A percentile compares a stretch with the other conserved stretches of the same genome.
These are phyloP conservation scores for Zaprionus bogoriensis DNA, from an alignment of 2,888 invertebrate species.

Conservation along the genomic window DNA sequence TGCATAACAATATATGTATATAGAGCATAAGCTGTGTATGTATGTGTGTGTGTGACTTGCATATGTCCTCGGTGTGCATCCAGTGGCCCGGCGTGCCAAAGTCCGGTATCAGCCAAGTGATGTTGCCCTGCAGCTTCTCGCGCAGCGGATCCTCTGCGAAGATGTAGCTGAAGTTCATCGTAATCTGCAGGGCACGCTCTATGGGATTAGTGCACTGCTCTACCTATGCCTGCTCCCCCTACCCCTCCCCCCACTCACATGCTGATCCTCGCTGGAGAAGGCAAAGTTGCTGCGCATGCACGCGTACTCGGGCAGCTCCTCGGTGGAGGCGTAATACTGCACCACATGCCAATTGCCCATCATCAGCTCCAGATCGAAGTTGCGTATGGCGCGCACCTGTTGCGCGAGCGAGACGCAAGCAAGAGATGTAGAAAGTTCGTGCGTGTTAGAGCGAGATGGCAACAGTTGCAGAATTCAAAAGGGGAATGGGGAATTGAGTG, in stretches of 20 bases:
- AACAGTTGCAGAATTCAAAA: constrained; percentile 14
- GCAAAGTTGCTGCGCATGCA: constrained; percentile 89
- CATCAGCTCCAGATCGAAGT: constrained; percentile 91
- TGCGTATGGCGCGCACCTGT: constrained; percentile 89
- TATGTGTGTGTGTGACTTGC: constrained; percentile 85
- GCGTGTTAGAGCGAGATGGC: background rate
- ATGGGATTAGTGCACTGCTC: no score
- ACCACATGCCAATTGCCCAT: constrained; percentile 93
- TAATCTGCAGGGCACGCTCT: constrained; percentile 84
- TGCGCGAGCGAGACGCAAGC: background rate
- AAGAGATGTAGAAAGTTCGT: background rate
- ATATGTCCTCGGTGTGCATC: constrained; percentile 93
- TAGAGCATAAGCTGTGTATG: no score
- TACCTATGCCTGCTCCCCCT: no score
- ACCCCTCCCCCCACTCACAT: no score
- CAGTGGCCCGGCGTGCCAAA: constrained; percentile 90
- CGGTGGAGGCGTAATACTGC: constrained; percentile 94
- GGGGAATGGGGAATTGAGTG: constrained; percentile 30
- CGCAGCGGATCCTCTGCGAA: constrained; percentile 92
- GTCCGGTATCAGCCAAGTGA: constrained; percentile 92
- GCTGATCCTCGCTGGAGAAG: constrained; percentile 81
- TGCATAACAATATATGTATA: constrained; percentile 79
- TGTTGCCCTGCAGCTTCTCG: constrained; percentile 91
- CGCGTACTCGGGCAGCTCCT: constrained; percentile 92
- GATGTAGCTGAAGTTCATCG: constrained; percentile 94